Evolutionary conservation across 2,113 vertebrate genomes (phyloP).

Genomic region (Daboia siamensis): DNA sequence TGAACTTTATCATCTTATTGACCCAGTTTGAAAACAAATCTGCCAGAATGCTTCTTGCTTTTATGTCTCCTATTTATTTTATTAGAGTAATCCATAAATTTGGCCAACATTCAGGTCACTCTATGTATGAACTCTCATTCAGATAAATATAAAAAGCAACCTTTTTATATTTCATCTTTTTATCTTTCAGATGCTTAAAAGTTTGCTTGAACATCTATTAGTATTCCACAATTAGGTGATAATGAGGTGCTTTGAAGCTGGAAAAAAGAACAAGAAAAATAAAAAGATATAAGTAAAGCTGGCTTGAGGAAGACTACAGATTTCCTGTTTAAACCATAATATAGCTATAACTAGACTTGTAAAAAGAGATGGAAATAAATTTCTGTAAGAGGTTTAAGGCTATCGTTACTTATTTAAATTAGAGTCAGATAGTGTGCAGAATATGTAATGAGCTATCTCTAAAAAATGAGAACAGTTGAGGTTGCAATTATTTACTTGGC

Average conservation of each 20-base stretch:
- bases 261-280: constrained; percentile 11
- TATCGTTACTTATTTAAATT: neutral
- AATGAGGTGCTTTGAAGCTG: constrained; percentile 43
- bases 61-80: neutral
- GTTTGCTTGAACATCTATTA: constrained; percentile 46
- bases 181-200: constrained; percentile 7
- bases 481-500: neutral
- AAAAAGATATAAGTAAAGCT: constrained; percentile 16
- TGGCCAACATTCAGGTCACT: neutral
- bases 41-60: neutral
- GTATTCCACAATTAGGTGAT: constrained; percentile 47
- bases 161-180: neutral
- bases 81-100: neutral
- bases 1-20: neutral
- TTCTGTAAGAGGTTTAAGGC: neutral
- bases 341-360: constrained; percentile 18
- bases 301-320: constrained; percentile 19
- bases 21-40: neutral
- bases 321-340: constrained; percentile 16
- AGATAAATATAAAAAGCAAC: constrained; percentile 11
- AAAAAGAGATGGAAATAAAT: neutral
- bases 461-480: neutral
- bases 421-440: neutral
- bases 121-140: neutral
- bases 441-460: neutral